A percentile compares a stretch with the other conserved stretches of the same genome.
Conservation (phyloP, 2,888 invertebrate species). For the Conchocele bisecta region DNA sequence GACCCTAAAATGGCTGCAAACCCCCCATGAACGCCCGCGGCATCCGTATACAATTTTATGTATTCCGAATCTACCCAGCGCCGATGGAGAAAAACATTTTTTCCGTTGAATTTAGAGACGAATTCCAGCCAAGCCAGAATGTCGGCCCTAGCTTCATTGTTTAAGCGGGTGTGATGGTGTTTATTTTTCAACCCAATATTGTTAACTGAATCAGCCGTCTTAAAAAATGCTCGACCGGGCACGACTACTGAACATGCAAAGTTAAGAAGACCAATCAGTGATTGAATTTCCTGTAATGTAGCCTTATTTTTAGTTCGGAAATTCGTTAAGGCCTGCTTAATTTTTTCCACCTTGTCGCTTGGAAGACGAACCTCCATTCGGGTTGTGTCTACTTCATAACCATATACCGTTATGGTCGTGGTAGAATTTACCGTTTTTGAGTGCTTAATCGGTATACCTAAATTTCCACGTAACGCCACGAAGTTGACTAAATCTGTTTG, state of each 20-base stretch:
- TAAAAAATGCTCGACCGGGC: conserved; percentile 11
- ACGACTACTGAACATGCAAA: conserved; percentile 19
- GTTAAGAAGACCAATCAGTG: conserved; percentile 24
- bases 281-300: conserved; percentile 17
- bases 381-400: conserved; percentile 29
- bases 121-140: neutral
- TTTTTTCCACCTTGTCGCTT: conserved; percentile 10
- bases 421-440: conserved; percentile 9
- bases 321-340: neutral
- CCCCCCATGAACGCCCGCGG: conserved; percentile 12
- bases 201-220: conserved; percentile 6
- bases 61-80: conserved; percentile 15
- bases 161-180: neutral
- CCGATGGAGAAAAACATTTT: neutral
- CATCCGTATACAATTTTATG: conserved; percentile 20
- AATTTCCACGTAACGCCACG: neutral
- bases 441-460: conserved; percentile 14
- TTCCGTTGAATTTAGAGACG: neutral
- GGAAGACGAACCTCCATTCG: conserved; percentile 10
- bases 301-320: neutral
- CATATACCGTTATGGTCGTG: conserved; percentile 9
- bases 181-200: neutral
- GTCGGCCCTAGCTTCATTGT: conserved; percentile 5
- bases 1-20: conserved; percentile 27
- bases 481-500: conserved; percentile 10